These are phyloP conservation scores for Ceyx cyanopectus DNA, from an alignment of 2,113 vertebrate genomes.

Conservation along the genomic window DNA sequence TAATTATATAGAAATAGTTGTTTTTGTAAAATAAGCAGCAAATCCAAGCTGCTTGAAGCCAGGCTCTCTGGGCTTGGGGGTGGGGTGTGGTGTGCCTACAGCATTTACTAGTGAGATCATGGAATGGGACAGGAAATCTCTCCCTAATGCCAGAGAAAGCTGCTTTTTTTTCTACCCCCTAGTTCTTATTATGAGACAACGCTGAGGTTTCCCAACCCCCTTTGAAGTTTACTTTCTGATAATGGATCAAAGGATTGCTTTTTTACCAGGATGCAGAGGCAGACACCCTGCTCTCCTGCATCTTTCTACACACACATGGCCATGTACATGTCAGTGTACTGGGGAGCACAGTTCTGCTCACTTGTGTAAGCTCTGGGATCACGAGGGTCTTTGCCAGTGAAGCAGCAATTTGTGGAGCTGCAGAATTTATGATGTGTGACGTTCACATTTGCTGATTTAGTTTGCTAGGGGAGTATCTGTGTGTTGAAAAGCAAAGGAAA, in stretches of 20 bases:
- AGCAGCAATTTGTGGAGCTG: background rate
- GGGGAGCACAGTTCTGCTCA: background rate
- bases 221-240: background rate
- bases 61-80: background rate
- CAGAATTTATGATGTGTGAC: background rate
- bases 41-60: slow-evolving; percentile 21
- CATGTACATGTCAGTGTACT: rapidly evolving
- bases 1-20: slow-evolving; percentile 39
- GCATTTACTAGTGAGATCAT: slow-evolving; percentile 67
- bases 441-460: background rate
- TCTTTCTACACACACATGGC: background rate
- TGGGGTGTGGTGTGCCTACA: slow-evolving; percentile 31
- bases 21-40: slow-evolving; percentile 37
- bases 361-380: rapidly evolving
- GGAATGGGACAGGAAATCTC: slow-evolving; percentile 62
- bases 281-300: background rate
- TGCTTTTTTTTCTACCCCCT: background rate
- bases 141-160: slow-evolving; percentile 63
- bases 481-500: background rate
- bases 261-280: background rate
- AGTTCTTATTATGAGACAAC: slow-evolving; percentile 24
- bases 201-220: background rate
- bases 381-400: rapidly evolving
- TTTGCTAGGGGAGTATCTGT: background rate
- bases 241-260: background rate